phyloP scores from a whole-genome alignment of 1,140 invertebrate species.

The Bombyx mandarina region DNA sequence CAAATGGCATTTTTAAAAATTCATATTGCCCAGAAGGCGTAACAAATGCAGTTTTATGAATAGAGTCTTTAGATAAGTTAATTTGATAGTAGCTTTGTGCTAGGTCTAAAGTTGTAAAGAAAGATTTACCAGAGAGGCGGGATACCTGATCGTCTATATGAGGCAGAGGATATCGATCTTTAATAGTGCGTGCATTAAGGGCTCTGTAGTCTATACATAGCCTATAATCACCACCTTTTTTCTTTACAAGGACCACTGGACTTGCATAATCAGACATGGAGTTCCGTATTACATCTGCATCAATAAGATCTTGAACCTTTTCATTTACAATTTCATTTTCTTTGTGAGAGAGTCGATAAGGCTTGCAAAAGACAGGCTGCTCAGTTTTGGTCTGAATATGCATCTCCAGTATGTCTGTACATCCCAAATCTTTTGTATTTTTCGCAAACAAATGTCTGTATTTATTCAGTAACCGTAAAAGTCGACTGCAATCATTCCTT shows the following conservation, averaged over 20 bases:
- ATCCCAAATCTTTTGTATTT: constrained; percentile 14
- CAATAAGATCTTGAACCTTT: constrained; percentile 2
- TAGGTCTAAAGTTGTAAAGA: constrained; percentile 45
- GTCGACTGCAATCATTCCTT: no score
- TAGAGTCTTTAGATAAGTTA: constrained; percentile 17
- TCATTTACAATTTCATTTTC: constrained; percentile 11
- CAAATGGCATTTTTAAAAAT: constrained; percentile 28
- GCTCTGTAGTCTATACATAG: constrained; percentile 6
- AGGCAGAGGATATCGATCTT: constrained; percentile 6
- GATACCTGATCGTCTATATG: constrained; percentile 27
- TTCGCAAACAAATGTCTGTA: constrained; percentile 15
- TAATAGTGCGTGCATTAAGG: constrained; percentile 2
- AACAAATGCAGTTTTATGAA: constrained; percentile 33
- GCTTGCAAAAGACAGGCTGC: constrained; percentile 19
- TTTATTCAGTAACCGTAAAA: constrained; percentile 6
- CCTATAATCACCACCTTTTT: constrained; percentile 3
- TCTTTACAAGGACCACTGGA: constrained; percentile 3
- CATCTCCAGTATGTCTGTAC: constrained; percentile 19
- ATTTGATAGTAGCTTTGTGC: constrained; percentile 59
- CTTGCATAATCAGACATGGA: constrained; percentile 6
- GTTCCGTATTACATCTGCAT: neutral
- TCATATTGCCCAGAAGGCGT: constrained; percentile 35
- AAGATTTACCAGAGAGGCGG: constrained; percentile 20
- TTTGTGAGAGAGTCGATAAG: constrained; percentile 16
- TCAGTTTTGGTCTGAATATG: constrained; percentile 13